A percentile compares a stretch with the other conserved stretches of the same genome.
These are phyloP conservation scores for Solea senegalensis DNA, from an alignment of 2,113 vertebrate species.

Conservation along the genomic window DNA sequence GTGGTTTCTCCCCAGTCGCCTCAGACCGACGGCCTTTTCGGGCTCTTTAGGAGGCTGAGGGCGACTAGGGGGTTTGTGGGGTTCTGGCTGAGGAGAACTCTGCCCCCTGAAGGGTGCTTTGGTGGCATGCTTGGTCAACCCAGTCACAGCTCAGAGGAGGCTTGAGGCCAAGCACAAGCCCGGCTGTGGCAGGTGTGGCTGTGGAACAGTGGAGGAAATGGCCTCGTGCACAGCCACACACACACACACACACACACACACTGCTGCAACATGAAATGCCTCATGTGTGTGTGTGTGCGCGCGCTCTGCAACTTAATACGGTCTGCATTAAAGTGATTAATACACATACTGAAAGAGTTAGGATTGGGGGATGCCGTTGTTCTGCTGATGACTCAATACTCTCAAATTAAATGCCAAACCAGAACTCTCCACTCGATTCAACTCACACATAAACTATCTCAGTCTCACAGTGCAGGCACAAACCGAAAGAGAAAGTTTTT, in stretches of 20 bases:
- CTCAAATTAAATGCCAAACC: slow-evolving; percentile 4
- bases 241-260: slow-evolving; percentile 49
- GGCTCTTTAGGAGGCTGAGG: slow-evolving; percentile 33
- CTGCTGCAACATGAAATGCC: slow-evolving; percentile 35
- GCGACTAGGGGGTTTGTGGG: slow-evolving; percentile 37
- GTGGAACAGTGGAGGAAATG: slow-evolving; percentile 61
- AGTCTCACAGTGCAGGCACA: no score
- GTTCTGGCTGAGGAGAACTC: slow-evolving; percentile 50
- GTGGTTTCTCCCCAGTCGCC: slow-evolving; percentile 64
- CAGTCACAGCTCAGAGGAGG: slow-evolving; percentile 55
- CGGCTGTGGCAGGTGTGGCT: slow-evolving; percentile 78
- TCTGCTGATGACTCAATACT: background rate
- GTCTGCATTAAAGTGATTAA: background rate
- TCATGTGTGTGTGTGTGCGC: background rate
- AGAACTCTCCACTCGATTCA: background rate
- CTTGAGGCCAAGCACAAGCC: slow-evolving; percentile 68
- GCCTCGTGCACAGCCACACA: slow-evolving; percentile 57
- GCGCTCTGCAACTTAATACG: background rate
- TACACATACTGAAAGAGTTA: background rate
- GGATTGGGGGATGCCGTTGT: background rate
- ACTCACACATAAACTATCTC: background rate
- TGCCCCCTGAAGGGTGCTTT: slow-evolving; percentile 49
- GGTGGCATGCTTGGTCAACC: slow-evolving; percentile 75
- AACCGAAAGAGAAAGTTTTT: slow-evolving; percentile 52
- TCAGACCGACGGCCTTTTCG: slow-evolving; percentile 41